A percentile compares a stretch with the other conserved stretches of the same genome.
These are phyloP conservation scores for Agriopis aurantiaria DNA, from an alignment of 2,888 invertebrate genomes.

Conservation along the genomic window DNA sequence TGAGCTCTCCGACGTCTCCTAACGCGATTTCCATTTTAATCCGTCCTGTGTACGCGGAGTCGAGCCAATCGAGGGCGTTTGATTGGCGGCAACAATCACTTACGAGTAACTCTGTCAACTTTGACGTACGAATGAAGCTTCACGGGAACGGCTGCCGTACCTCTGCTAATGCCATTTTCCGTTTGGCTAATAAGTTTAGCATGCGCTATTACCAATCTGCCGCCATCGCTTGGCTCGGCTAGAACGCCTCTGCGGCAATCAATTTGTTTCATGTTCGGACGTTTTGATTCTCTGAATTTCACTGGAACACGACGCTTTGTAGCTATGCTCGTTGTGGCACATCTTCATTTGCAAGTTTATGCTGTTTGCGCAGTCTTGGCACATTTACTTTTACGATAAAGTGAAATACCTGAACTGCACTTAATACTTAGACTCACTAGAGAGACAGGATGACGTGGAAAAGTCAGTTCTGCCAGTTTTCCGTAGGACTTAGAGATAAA, in stretches of 20 bases:
- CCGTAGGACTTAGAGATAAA: background rate
- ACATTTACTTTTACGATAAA: conserved; percentile 56
- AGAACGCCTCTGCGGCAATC: conserved; percentile 78
- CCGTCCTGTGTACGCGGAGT: conserved; percentile 57
- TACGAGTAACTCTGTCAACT: conserved; percentile 75
- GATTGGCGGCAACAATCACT: conserved; percentile 84
- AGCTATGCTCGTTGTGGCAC: conserved; percentile 70
- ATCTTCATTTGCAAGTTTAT: conserved; percentile 78
- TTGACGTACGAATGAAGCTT: conserved; percentile 79
- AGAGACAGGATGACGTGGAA: no score
- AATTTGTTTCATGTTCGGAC: conserved; percentile 82
- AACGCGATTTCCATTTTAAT: conserved; percentile 67
- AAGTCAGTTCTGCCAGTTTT: no score
- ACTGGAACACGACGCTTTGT: conserved; percentile 64
- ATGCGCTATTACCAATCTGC: conserved; percentile 83
- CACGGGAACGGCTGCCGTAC: conserved; percentile 70
- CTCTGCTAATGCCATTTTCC: conserved; percentile 84
- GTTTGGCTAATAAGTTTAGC: conserved; percentile 86
- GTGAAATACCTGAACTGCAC: conserved; percentile 46
- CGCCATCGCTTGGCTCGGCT: conserved; percentile 72
- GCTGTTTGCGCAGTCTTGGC: conserved; percentile 64
- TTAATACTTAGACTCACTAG: conserved; percentile 37
- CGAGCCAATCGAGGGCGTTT: conserved; percentile 73
- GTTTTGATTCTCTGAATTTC: conserved; percentile 81
- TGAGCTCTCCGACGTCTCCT: conserved; percentile 57